Conservation (phyloP, 2,797 vertebrate species). For the Myripristis murdjan region DNA sequence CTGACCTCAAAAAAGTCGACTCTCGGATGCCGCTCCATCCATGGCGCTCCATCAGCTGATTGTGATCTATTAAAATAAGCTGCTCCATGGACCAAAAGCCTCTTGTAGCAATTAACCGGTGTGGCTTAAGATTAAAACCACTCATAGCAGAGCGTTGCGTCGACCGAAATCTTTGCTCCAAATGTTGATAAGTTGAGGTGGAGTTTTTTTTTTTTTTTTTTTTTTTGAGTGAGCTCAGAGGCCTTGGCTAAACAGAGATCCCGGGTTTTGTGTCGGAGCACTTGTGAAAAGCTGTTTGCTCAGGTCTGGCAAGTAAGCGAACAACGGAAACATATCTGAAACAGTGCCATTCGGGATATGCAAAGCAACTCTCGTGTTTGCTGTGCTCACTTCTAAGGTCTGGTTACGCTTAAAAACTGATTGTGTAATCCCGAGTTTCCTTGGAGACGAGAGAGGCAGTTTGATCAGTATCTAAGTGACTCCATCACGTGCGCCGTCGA, state of each 20-base stretch:
- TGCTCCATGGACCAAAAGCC: conserved; percentile 91
- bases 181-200: conserved; percentile 73
- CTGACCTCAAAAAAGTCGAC: conserved; percentile 95
- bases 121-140: conserved; percentile 92
- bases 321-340: conserved; percentile 28
- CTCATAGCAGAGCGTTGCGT: conserved; percentile 86
- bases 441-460: conserved; percentile 43
- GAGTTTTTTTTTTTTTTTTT: too few relatives aligned
- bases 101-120: conserved; percentile 93
- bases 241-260: conserved; percentile 42
- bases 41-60: conserved; percentile 86
- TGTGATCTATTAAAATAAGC: conserved; percentile 52
- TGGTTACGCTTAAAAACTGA: conserved; percentile 25
- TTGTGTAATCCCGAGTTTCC: conserved; percentile 46
- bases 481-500: background rate
- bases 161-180: conserved; percentile 62
- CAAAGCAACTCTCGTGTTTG: conserved; percentile 25
- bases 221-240: conserved; percentile 89
- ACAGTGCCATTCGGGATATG: background rate
- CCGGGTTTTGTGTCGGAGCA: conserved; percentile 39
- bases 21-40: conserved; percentile 90
- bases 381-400: background rate
- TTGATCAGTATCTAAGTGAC: conserved; percentile 49
- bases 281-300: conserved; percentile 18
- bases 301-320: conserved; percentile 2